Conservation (phyloP, 2,113 vertebrate species). For the Upupa epops region DNA sequence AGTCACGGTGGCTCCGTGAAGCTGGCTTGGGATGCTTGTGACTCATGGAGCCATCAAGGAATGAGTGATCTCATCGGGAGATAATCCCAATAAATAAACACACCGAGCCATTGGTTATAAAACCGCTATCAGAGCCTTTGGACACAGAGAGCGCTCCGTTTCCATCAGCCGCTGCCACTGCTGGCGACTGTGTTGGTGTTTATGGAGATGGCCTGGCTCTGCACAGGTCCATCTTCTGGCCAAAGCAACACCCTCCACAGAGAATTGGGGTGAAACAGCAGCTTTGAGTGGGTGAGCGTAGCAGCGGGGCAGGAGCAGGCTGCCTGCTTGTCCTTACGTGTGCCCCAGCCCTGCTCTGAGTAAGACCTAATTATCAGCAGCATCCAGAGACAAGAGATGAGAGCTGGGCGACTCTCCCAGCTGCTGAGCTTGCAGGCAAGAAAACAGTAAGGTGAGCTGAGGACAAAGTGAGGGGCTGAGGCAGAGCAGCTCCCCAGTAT, state of each 20-base stretch:
- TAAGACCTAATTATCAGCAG: neutral
- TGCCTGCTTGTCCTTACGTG: neutral
- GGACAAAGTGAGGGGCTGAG: neutral
- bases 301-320: neutral
- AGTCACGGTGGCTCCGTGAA: neutral
- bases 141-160: rapidly evolving
- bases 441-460: neutral
- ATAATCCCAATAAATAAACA: slow-evolving; percentile 20
- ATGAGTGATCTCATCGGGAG: slow-evolving; percentile 23
- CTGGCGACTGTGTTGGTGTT: rapidly evolving
- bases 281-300: neutral
- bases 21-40: neutral
- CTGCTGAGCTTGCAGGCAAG: neutral
- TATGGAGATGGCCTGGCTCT: rapidly evolving
- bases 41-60: slow-evolving; percentile 7
- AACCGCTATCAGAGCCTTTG: neutral
- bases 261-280: too few species aligned
- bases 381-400: neutral
- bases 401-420: neutral
- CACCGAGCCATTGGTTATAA: neutral
- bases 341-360: neutral
- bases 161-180: rapidly evolving
- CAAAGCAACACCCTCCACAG: neutral
- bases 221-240: rapidly evolving
- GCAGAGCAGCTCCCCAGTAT: neutral